Conservation (phyloP, 2,113 vertebrate genomes). For the Cololabis saira region DNA sequence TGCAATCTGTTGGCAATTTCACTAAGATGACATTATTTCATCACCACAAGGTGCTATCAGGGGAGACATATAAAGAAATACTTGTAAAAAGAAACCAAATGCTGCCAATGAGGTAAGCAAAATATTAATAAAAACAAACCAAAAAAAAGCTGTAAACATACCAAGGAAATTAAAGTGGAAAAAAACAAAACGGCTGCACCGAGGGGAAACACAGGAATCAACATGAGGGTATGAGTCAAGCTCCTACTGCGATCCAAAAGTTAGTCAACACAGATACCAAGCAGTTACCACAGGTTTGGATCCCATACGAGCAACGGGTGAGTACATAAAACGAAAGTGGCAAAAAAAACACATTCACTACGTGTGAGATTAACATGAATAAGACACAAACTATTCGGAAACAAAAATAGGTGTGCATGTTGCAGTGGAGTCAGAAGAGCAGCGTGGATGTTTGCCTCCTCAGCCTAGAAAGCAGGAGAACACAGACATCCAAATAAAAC, state of each 20-base stretch:
- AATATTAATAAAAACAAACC: constrained; percentile 11
- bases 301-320: not conserved
- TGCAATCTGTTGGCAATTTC: constrained; percentile 21
- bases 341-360: not conserved
- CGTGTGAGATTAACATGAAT: not conserved
- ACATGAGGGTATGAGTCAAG: constrained; percentile 5
- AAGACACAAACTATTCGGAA: not conserved
- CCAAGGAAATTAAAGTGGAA: constrained; percentile 23
- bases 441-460: not conserved
- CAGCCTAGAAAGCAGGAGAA: constrained; percentile 11
- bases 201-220: constrained; percentile 15
- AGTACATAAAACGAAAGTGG: not conserved
- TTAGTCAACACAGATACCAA: no score
- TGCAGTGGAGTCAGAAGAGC: not conserved
- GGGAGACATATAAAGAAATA: constrained; percentile 10
- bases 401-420: not conserved
- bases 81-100: constrained; percentile 17
- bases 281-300: no score
- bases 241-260: not conserved
- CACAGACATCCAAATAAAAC: constrained; percentile 24
- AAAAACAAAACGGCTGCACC: not conserved
- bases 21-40: constrained; percentile 4
- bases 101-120: constrained; percentile 30
- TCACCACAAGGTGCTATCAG: constrained; percentile 7
- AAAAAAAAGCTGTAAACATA: constrained; percentile 58